Base-by-base conservation (phyloP, 2,888 invertebrate genomes). In the Trichogramma evanescens region DNA sequence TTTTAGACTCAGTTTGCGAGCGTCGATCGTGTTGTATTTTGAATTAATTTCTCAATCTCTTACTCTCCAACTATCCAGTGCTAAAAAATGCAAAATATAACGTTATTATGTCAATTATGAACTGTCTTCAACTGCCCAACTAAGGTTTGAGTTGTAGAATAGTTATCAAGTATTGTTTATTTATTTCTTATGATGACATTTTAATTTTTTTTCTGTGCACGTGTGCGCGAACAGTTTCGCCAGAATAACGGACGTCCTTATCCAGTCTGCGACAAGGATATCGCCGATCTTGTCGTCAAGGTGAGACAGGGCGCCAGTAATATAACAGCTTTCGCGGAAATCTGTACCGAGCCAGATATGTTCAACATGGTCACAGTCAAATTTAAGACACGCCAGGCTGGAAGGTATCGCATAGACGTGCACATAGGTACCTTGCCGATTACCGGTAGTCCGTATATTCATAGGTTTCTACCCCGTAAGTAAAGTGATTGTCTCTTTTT, bases 171-270 rank as follows among this genome's bases (percentile, higher is more conserved):
- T 26, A 26, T 26, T 26, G 26, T 26, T 26, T 26, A 26, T 26
- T 49, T 13, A 2, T n/a, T 38, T 49, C 26, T 26, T 26, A 49
- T 49, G 13, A 26, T 49, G 9, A 49, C 4, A 49, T 7, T 38
- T 6, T 8, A 13, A 6, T 38, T 38, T 6, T 13, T 58, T 7
- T 9, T 39, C 41, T 59, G 43, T 58, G 71, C 72, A 13, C 13
- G 26, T 26, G 26, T 26, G 26, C 26, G 0, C 26, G 26, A 26
- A 26, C 82, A 89, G 82, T 94, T 94, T 82, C 93, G 86, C 81
- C 93, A 94, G 80, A 87, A 93, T 66, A 95, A 95, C 79, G 93
- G 95, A 40, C 91, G 93, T 76, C 92, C 95, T 66, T 95, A 95
- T 82, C 94, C 94, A 68, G 89, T 95, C 76, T 93, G 93, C 80